Conservation (phyloP, 2,888 invertebrate genomes). For the Ochropleura plecta region DNA sequence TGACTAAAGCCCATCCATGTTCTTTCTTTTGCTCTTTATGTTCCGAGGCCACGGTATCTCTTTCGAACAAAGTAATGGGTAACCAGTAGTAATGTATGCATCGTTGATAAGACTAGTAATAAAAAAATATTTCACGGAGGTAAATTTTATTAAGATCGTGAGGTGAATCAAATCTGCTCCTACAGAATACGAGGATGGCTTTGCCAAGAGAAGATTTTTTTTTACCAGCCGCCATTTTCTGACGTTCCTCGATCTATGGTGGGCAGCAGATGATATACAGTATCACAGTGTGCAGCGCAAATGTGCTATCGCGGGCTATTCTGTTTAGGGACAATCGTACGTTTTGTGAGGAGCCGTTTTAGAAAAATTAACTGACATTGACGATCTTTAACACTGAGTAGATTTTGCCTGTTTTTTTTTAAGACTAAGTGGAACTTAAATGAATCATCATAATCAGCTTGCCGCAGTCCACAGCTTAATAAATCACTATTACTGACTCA, state of each 20-base stretch:
- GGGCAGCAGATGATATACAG: constrained; percentile 80
- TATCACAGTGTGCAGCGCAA: constrained; percentile 80
- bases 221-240: background rate
- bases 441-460: background rate
- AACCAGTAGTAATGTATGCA: too few relatives aligned
- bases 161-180: too few relatives aligned
- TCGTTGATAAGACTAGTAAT: too few relatives aligned
- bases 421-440: background rate
- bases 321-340: constrained; percentile 78
- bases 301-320: constrained; percentile 81
- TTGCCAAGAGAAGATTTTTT: background rate
- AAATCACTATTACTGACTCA: too few relatives aligned
- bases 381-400: constrained; percentile 23
- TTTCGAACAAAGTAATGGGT: too few relatives aligned
- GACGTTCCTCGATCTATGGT: constrained; percentile 64
- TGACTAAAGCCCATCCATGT: too few relatives aligned
- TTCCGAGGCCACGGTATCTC: too few relatives aligned
- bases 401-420: background rate
- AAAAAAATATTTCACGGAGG: too few relatives aligned
- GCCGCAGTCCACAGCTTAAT: too few relatives aligned
- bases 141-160: too few relatives aligned
- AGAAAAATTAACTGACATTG: constrained; percentile 60
- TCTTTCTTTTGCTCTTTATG: too few relatives aligned
- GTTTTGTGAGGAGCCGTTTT: constrained; percentile 45
- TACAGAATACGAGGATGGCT: too few relatives aligned